These are phyloP conservation scores for Corythoichthys haematopterus DNA, from an alignment of 2,113 vertebrate species.

Conservation along the genomic window DNA sequence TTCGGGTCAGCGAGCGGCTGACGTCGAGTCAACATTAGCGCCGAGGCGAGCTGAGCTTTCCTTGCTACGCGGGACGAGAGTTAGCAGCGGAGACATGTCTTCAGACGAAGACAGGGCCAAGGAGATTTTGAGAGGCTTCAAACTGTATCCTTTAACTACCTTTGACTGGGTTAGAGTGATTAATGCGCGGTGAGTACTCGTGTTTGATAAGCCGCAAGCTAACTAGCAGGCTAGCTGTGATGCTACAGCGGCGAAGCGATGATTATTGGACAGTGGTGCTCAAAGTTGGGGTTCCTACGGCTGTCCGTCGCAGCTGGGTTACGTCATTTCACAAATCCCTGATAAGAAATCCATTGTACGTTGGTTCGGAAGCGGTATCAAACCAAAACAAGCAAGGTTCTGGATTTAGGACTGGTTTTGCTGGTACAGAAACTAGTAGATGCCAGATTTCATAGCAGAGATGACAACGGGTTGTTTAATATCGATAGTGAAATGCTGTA, in stretches of 20 bases:
- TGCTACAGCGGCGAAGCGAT: background rate
- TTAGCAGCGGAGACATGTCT: slow-evolving; percentile 63
- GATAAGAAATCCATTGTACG: too few species aligned
- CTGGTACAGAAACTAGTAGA: too few species aligned
- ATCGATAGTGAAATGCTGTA: too few species aligned
- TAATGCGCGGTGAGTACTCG: background rate
- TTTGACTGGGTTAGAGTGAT: background rate
- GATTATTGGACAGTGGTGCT: too few species aligned
- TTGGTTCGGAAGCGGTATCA: too few species aligned
- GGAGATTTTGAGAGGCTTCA: slow-evolving; percentile 78
- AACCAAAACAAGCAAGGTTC: too few species aligned
- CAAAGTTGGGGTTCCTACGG: too few species aligned
- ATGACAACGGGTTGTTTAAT: too few species aligned
- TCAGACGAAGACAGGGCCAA: slow-evolving; percentile 78
- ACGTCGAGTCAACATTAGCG: slow-evolving; percentile 6
- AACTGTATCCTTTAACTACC: slow-evolving; percentile 73
- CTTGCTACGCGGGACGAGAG: background rate
- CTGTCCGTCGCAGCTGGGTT: too few species aligned
- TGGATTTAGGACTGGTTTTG: too few species aligned
- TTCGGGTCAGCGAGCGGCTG: background rate
- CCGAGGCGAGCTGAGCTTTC: background rate
- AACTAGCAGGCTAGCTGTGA: background rate
- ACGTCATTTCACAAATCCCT: too few species aligned
- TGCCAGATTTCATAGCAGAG: too few species aligned
- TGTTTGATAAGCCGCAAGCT: background rate